These are phyloP conservation scores for Ophioninae sp. DNA, from an alignment of 2,888 invertebrate species.

Conservation along the genomic window DNA sequence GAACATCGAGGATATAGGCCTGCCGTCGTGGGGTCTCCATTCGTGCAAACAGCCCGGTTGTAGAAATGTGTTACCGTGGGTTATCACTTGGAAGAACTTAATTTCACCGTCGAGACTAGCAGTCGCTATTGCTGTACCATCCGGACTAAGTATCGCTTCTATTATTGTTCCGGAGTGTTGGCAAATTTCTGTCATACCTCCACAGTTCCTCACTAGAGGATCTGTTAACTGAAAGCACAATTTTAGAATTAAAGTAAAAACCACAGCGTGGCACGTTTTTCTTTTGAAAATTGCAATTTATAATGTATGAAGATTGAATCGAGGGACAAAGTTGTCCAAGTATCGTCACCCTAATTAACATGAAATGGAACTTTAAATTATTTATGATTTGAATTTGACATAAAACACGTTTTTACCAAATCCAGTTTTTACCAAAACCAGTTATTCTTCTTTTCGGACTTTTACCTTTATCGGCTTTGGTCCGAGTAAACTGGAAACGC, in stretches of 20 bases:
- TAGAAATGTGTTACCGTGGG: conserved; percentile 82
- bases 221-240: conserved; percentile 70
- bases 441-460: background rate
- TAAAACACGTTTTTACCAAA: too few relatives aligned
- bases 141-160: conserved; percentile 95
- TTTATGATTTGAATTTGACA: too few relatives aligned
- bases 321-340: too few relatives aligned
- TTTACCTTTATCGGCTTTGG: conserved; percentile 69
- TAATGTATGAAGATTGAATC: too few relatives aligned
- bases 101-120: conserved; percentile 94
- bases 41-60: conserved; percentile 93
- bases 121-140: conserved; percentile 96
- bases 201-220: conserved; percentile 72
- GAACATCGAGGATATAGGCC: conserved; percentile 93
- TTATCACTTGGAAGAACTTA: conserved; percentile 94
- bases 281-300: too few relatives aligned
- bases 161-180: conserved; percentile 87
- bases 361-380: too few relatives aligned
- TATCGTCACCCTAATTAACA: too few relatives aligned
- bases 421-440: too few relatives aligned
- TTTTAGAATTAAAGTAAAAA: background rate
- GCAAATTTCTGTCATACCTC: conserved; percentile 82
- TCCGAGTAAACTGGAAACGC: conserved; percentile 71
- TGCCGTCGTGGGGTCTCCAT: conserved; percentile 96
- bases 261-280: too few relatives aligned